Base-by-base conservation (phyloP, 2,113 vertebrate species). In the Labrus mixtus region DNA sequence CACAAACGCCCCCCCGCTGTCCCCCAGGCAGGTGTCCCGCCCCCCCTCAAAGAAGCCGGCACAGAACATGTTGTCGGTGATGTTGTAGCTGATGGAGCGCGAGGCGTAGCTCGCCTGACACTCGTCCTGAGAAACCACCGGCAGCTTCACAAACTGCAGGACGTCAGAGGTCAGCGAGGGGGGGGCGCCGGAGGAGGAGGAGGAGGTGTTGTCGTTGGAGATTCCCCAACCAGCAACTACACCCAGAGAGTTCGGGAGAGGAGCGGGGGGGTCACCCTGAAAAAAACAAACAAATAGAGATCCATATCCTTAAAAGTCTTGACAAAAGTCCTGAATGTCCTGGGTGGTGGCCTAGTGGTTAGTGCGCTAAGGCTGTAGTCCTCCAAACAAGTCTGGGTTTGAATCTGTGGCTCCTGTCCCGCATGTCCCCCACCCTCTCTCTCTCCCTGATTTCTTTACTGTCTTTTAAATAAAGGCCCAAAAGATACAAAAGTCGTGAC, bases 31-130 rank as follows among this genome's bases (percentile, higher is more conserved):
- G 0, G 98, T 99, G 92, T 99, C 98, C 16, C 93, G 94, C 12
- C 98, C 98, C 0, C 98, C 98, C 73, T 97, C 94, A 0, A 95
- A 96, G 90, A 96, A 99, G 7, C 98, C 98, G 0, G 98, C 98
- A 0, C 98, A 99, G 95, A 99, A 99, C 98, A 99, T 99, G 89
- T 97, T 98, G 78, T 96, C 94, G 0, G 96, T 99, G 87, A 99
- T 96, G 0, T 97, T 99, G 90, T 99, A 99, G 92, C 93, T 95
- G 13, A 93, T 90, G 0, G 97, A 97, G 37, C 97, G 96, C 0
- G 97, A 97, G 53, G 96, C 91, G 0, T 99, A 99, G 90, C 98
- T 99, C 19, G 92, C 93, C 88, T 94, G 93, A 51, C 98, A 99
- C 89, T 98, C 97, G 0, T 94, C 93, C 0, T 96, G 96, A 0